These are phyloP conservation scores for Stenopsyche tienmushanensis DNA, from an alignment of 1,140 invertebrate genomes.

Conservation along the genomic window DNA sequence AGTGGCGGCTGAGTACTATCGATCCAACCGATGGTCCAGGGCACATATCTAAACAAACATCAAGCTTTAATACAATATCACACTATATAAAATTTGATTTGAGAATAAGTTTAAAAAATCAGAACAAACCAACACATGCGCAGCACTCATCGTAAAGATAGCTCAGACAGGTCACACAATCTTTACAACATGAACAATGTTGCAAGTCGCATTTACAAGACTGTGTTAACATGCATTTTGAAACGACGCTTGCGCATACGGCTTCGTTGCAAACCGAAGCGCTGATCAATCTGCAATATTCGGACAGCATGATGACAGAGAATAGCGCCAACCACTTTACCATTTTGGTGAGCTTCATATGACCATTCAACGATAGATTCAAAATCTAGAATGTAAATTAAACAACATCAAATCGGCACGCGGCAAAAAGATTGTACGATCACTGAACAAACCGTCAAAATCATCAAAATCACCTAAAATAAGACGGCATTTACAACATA, in stretches of 20 bases:
- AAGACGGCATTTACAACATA: too few species aligned
- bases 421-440: too few species aligned
- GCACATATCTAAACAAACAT: conserved; percentile 76
- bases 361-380: too few species aligned
- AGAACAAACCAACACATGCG: conserved; percentile 84
- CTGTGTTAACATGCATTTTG: conserved; percentile 93
- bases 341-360: too few species aligned
- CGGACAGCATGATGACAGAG: not conserved
- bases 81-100: not conserved
- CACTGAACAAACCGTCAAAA: too few species aligned
- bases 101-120: not conserved
- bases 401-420: too few species aligned
- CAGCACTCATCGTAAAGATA: conserved; percentile 91
- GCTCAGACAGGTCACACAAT: conserved; percentile 87
- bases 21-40: conserved; percentile 81
- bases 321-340: not conserved
- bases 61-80: conserved; percentile 1
- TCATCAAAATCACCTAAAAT: too few species aligned
- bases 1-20: conserved; percentile 72
- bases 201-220: conserved; percentile 89
- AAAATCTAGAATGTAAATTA: too few species aligned
- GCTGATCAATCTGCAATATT: not conserved
- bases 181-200: conserved; percentile 89
- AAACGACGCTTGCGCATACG: conserved; percentile 89
- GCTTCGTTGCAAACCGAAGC: conserved; percentile 77